phyloP scores from a whole-genome alignment of 2,797 vertebrate genomes.

The Danio albolineatus region DNA sequence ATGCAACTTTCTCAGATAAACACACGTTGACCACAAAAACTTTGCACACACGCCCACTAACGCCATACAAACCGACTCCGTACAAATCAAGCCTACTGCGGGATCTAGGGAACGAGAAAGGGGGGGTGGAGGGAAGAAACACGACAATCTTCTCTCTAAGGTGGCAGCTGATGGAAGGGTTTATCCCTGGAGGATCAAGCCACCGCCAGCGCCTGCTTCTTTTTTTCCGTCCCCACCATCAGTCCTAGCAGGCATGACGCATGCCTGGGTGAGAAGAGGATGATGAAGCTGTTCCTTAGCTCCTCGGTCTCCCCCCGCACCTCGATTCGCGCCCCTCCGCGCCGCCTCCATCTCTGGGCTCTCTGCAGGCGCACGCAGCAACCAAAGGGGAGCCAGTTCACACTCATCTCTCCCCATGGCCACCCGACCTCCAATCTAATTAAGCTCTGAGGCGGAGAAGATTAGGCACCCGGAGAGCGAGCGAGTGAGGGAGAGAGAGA shows the following conservation, averaged over 20 bases:
- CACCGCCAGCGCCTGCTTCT: conserved; percentile 13
- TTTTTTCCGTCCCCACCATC: conserved; percentile 65
- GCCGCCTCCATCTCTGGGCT: conserved; percentile 52
- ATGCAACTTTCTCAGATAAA: not conserved
- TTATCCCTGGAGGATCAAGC: conserved; percentile 60
- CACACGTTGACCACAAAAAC: conserved; percentile 15
- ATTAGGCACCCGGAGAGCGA: conserved; percentile 57
- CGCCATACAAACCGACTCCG: conserved; percentile 40
- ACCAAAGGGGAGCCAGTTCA: conserved; percentile 64
- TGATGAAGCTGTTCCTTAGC: conserved; percentile 70
- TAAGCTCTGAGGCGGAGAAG: conserved; percentile 60
- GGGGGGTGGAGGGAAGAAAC: conserved; percentile 41
- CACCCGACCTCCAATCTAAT: conserved; percentile 65
- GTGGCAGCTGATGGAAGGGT: conserved; percentile 50
- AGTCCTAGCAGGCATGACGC: conserved; percentile 71
- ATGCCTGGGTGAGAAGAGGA: conserved; percentile 71
- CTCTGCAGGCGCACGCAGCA: conserved; percentile 62
- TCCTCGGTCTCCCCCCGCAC: conserved; percentile 66
- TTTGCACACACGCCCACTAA: conserved; percentile 38
- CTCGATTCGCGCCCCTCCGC: conserved; percentile 58
- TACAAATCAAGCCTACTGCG: conserved; percentile 47
- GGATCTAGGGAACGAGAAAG: conserved; percentile 27
- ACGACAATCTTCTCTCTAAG: conserved; percentile 47
- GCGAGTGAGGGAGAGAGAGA: conserved; percentile 34
- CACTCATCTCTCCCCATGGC: conserved; percentile 64